These are phyloP conservation scores for Drosophila insularis DNA, from an alignment of 1,140 invertebrate species.

Conservation along the genomic window DNA sequence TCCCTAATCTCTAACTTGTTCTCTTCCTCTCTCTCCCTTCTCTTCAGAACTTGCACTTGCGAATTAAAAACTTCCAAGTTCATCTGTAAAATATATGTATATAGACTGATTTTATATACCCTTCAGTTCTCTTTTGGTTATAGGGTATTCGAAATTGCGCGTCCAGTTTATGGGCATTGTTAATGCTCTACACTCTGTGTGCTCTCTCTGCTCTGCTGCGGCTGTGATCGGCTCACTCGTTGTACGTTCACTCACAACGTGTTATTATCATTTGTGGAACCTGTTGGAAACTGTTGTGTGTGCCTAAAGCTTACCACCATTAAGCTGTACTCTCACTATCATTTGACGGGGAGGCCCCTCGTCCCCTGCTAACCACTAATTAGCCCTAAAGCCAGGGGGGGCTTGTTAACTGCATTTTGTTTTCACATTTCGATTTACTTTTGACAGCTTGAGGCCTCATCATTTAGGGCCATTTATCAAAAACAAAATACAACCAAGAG, in stretches of 20 bases:
- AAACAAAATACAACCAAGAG: slow-evolving; percentile 27
- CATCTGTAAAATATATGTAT: too few relatives aligned
- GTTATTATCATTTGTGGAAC: slow-evolving; percentile 61
- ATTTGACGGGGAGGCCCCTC: slow-evolving; percentile 35
- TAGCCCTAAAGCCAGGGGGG: slow-evolving; percentile 31
- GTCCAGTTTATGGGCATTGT: slow-evolving; percentile 74
- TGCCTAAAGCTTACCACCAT: slow-evolving; percentile 40
- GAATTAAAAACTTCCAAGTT: too few relatives aligned
- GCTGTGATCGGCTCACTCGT: background rate
- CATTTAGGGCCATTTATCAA: slow-evolving; percentile 56
- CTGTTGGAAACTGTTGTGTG: slow-evolving; percentile 40
- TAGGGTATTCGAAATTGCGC: slow-evolving; percentile 31
- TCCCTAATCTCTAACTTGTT: too few relatives aligned
- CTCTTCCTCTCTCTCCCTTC: too few relatives aligned
- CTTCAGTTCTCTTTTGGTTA: background rate
- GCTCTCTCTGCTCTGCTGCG: background rate
- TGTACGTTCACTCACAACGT: slow-evolving; percentile 35
- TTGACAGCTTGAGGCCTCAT: slow-evolving; percentile 49
- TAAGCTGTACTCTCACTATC: slow-evolving; percentile 58
- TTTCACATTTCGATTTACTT: slow-evolving; percentile 53
- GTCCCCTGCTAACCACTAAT: slow-evolving; percentile 27
- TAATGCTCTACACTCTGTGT: slow-evolving; percentile 16
- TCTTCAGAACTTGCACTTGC: too few relatives aligned
- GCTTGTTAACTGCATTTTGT: slow-evolving; percentile 42
- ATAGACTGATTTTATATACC: background rate